These are phyloP conservation scores for Agrochola litura DNA, from an alignment of 2,888 invertebrate genomes.

Conservation along the genomic window DNA sequence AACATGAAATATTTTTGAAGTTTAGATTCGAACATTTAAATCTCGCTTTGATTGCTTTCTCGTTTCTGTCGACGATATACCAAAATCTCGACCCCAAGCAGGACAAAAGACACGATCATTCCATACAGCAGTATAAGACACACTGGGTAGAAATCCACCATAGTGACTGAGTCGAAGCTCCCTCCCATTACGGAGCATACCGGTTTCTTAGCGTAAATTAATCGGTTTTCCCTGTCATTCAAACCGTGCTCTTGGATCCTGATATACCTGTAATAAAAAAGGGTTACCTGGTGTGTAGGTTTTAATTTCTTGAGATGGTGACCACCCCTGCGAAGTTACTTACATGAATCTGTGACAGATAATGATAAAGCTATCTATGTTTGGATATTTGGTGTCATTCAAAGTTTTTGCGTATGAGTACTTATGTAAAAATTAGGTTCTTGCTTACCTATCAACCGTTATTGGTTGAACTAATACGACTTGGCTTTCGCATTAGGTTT, in stretches of 20 bases:
- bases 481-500: no score
- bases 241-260: conserved; percentile 91
- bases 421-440: background rate
- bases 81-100: conserved; percentile 79
- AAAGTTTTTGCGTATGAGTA: background rate
- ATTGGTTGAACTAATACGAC: background rate
- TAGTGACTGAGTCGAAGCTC: conserved; percentile 91
- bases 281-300: conserved; percentile 1
- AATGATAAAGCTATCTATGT: background rate
- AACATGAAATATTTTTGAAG: background rate
- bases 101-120: conserved; percentile 73
- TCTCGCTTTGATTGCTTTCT: background rate
- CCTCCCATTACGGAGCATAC: conserved; percentile 89
- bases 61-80: conserved; percentile 51
- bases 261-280: conserved; percentile 81
- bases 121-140: conserved; percentile 85
- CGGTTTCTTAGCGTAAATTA: conserved; percentile 91
- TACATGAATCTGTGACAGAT: conserved; percentile 5
- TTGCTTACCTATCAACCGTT: background rate
- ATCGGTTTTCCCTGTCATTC: conserved; percentile 87
- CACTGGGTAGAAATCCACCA: conserved; percentile 90
- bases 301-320: conserved; percentile 19
- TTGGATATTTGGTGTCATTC: background rate
- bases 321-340: conserved; percentile 27
- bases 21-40: background rate